Evolutionary conservation across 2,797 vertebrate species (phyloP), one percentile per base, ranked within the genome.

Genomic region (Lacerta bilineata): DNA sequence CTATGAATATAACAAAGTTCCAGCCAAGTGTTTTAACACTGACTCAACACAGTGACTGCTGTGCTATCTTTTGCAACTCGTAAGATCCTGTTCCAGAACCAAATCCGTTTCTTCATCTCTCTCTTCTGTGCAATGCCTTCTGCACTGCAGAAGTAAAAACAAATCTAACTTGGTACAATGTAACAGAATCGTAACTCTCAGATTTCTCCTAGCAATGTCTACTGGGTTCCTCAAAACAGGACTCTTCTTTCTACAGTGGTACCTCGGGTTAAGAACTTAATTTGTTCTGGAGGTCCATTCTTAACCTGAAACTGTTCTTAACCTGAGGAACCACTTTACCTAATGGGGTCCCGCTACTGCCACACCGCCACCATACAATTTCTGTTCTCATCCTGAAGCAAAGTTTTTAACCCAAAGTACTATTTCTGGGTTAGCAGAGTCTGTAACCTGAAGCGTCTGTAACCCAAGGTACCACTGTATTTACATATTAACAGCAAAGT

Each of bases 21-120:
- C 87, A 93, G 91, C 91, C 93, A 94, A 94, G 39, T 89, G 88
- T 89, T 93, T 92, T 93, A 94, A 89, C 29, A 75, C 0, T 90
- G 89, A 90, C 59, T 94, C 90, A 92, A 89, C 80, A 87, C 79
- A 94, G 91, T 79, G 93, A 89, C 88, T 91, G 87, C 90, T 71
- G 74, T 87, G 90, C 91, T 93, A 85, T 85, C 91, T 71, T 93
- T 92, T 91, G 82, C 84, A 86, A 76, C 92, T 94, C 88, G 68
- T 80, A 88, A 92, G 87, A 78, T 83, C n/a, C 46, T 84, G n/a
- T 77, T 89, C 77, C 79, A 88, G 89, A 92, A 93, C 83, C 93
- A 94, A 94, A 93, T 92, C 87, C 89, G 84, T 88, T 90, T 93
- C 92, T 95, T 89, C 61, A 71, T 69, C 74, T 83, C 36, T 59